A percentile compares a stretch with the other conserved stretches of the same genome.
Conservation (phyloP, 2,797 vertebrate species). For the Oryzias sinensis region DNA sequence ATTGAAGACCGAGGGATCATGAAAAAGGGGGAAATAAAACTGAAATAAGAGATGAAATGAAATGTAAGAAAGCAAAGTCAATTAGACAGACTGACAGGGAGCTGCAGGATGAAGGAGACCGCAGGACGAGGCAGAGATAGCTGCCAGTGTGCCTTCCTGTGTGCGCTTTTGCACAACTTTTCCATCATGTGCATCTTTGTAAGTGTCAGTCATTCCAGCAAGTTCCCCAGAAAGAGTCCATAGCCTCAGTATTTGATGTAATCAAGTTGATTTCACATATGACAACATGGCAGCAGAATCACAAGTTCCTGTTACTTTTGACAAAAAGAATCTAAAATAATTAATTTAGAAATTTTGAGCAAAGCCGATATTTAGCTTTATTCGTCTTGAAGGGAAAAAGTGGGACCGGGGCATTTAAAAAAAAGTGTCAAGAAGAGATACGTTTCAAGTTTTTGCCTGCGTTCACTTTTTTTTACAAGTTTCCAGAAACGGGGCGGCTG, state of each 20-base stretch:
- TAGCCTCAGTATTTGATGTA: slow-evolving; percentile 56
- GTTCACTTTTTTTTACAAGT: no score
- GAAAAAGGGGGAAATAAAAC: slow-evolving; percentile 70
- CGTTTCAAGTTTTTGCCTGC: no score
- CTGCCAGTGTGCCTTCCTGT: slow-evolving; percentile 26
- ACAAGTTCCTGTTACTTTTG: no score
- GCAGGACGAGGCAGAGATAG: slow-evolving; percentile 41
- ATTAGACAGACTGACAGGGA: slow-evolving; percentile 59
- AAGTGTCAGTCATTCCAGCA: slow-evolving; percentile 30
- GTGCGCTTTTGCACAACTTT: slow-evolving; percentile 29
- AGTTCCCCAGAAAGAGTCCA: slow-evolving; percentile 36
- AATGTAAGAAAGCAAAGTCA: slow-evolving; percentile 74
- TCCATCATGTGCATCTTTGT: slow-evolving; percentile 17
- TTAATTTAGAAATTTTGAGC: no score
- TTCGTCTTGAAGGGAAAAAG: no score
- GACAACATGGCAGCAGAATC: slow-evolving; percentile 22
- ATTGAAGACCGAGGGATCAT: slow-evolving; percentile 68
- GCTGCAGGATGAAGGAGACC: slow-evolving; percentile 58
- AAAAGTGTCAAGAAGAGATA: no score
- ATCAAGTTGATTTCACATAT: slow-evolving; percentile 40
- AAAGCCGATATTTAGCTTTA: no score
- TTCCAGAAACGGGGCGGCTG: no score
- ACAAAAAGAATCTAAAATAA: no score
- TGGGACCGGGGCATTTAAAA: no score
- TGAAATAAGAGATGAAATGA: slow-evolving; percentile 76